Percentiles rank a stretch among this genome's conserved stretches.
Conservation (phyloP, 1,140 invertebrate species). For the Pteromalus puparum region DNA sequence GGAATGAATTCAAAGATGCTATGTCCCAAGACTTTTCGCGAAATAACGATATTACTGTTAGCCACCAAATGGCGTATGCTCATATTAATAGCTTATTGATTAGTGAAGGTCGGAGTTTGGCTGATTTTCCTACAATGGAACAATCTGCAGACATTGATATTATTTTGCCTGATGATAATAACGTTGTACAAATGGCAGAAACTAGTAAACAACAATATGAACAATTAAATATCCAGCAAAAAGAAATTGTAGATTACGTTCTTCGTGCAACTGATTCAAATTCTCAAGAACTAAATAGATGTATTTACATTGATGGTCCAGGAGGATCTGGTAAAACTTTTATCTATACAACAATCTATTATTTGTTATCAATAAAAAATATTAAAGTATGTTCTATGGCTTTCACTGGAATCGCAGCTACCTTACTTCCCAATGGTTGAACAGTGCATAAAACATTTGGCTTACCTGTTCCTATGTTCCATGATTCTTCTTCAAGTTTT, state of each 20-base stretch:
- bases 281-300: neutral
- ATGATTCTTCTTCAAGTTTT: neutral
- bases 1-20: conserved; percentile 42
- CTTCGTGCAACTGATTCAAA: neutral
- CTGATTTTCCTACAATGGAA: conserved; percentile 2
- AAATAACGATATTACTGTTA: neutral
- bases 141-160: no score
- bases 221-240: conserved; percentile 42
- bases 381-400: conserved; percentile 60
- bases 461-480: neutral
- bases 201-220: conserved; percentile 28
- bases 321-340: conserved; percentile 11
- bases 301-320: conserved; percentile 51
- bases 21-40: conserved; percentile 37
- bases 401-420: conserved; percentile 56
- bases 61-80: conserved; percentile 8
- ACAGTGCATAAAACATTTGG: conserved; percentile 35
- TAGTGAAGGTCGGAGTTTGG: conserved; percentile 3
- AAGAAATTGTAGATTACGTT: conserved; percentile 33
- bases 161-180: neutral
- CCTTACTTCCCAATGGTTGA: conserved; percentile 57
- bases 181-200: neutral
- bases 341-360: conserved; percentile 53
- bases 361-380: conserved; percentile 52
- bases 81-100: conserved; percentile 25